Base-by-base conservation (phyloP, 2,797 vertebrate species). In the Chlorospingus flavigularis region DNA sequence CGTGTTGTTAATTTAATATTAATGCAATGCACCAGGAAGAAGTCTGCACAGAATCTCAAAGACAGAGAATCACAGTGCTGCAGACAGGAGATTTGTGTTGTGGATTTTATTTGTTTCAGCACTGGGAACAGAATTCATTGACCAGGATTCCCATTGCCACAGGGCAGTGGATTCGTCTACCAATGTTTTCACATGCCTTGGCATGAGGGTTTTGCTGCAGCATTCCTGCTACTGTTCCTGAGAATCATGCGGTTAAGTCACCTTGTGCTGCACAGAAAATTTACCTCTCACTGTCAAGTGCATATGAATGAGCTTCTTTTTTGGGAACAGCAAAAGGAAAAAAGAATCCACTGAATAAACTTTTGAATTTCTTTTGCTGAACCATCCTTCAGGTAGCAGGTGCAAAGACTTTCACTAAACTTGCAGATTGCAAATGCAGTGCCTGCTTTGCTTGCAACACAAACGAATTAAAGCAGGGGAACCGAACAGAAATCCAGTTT, bases 1-100 rank as follows among this genome's bases (percentile, higher is more conserved):
- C 53, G 87, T 97, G 96, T 94, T 96, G 96, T 95, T 98, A 97
- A 97, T 97, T 98, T 97, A 97, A 96, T 95, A 95, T 97, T 96
- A 97, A 97, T 96, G 97, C 95, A 91, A 90, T 93, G 93, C 95
- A 96, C 94, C 95, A 92, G 96, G 60, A 82, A 95, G 93, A 97
- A 96, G 91, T 94, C 92, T 94, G 96, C 84, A 84, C 83, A 96
- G 94, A 94, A 95, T 96, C 88, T 73, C 83, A 95, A 93, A 94
- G 72, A 95, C 83, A 92, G 87, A 95, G 96, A 93, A 93, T 94
- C 94, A 70, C 54, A 84, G 91, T 76, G 77, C 86, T 79, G 73
- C 66, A 86, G 85, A 90, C 96, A 75, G 65, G 58, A 75, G 97
- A 92, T 80, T 67, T 80, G 90, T 87, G 90, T 75, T 39, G 7